These are phyloP conservation scores for Sardinella longiceps DNA, from an alignment of 2,797 vertebrate genomes.

Conservation along the genomic window DNA sequence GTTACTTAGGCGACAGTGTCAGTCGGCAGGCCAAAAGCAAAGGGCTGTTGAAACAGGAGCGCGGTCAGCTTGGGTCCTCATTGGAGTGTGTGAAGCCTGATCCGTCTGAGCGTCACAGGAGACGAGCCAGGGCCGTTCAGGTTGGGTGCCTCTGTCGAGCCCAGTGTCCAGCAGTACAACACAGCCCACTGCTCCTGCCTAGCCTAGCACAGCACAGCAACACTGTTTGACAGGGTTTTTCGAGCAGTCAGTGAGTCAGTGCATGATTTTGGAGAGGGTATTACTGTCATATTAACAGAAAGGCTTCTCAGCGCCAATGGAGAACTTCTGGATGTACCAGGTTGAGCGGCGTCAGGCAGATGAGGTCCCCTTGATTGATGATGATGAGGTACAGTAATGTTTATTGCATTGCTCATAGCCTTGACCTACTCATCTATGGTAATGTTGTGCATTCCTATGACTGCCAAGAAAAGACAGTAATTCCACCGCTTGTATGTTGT, in stretches of 20 bases:
- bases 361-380: slow-evolving; percentile 65
- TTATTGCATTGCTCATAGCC: neutral
- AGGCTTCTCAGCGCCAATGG: slow-evolving; percentile 71
- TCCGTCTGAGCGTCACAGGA: slow-evolving; percentile 41
- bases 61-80: slow-evolving; percentile 46
- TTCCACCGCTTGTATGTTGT: neutral
- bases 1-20: neutral
- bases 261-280: neutral
- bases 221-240: neutral
- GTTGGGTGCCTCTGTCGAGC: neutral
- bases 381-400: neutral
- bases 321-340: slow-evolving; percentile 86
- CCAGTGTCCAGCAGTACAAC: neutral
- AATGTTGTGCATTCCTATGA: neutral
- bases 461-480: neutral
- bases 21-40: neutral
- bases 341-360: slow-evolving; percentile 69
- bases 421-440: neutral
- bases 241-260: neutral
- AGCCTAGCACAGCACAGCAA: neutral
- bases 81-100: slow-evolving; percentile 63
- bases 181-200: neutral
- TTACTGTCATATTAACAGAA: neutral
- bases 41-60: slow-evolving; percentile 53
- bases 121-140: slow-evolving; percentile 17